These are phyloP conservation scores for Venusia cambrica DNA, from an alignment of 2,888 invertebrate species.

Conservation along the genomic window DNA sequence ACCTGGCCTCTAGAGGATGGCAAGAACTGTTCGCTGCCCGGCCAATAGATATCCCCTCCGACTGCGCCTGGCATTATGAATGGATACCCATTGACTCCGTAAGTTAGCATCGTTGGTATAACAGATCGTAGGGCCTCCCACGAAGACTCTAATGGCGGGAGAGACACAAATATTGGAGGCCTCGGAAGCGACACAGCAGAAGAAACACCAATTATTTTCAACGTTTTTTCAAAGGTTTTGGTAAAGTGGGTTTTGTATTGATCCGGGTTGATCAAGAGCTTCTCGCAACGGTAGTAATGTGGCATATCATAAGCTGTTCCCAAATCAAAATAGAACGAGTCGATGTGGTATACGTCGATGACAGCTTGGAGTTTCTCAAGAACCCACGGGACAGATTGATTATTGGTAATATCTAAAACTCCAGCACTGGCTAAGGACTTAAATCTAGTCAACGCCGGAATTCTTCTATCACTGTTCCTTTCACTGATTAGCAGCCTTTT, in stretches of 20 bases:
- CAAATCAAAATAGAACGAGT: conserved; percentile 91
- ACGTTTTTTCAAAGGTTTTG: conserved; percentile 81
- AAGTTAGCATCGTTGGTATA: conserved; percentile 92
- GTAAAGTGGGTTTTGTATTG: conserved; percentile 89
- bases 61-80: conserved; percentile 96
- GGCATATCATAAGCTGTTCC: conserved; percentile 93
- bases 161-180: conserved; percentile 91
- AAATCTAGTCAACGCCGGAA: conserved; percentile 91
- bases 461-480: conserved; percentile 87
- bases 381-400: conserved; percentile 90
- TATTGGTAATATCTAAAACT: conserved; percentile 93
- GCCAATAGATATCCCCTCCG: conserved; percentile 91
- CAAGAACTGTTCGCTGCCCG: conserved; percentile 78
- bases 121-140: conserved; percentile 93
- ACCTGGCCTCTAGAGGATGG: conserved; percentile 72
- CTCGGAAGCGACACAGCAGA: conserved; percentile 90
- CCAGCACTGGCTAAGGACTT: conserved; percentile 90
- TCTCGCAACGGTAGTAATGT: conserved; percentile 90
- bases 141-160: conserved; percentile 92
- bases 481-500: conserved; percentile 90
- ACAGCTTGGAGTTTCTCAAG: conserved; percentile 86
- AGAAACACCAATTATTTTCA: conserved; percentile 89
- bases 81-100: conserved; percentile 95
- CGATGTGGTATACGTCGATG: conserved; percentile 87
- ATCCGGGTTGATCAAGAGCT: conserved; percentile 89